A percentile compares a stretch with the other conserved stretches of the same genome.
phyloP scores from a whole-genome alignment of 2,113 vertebrate genomes.

The Heterochromis multidens region DNA sequence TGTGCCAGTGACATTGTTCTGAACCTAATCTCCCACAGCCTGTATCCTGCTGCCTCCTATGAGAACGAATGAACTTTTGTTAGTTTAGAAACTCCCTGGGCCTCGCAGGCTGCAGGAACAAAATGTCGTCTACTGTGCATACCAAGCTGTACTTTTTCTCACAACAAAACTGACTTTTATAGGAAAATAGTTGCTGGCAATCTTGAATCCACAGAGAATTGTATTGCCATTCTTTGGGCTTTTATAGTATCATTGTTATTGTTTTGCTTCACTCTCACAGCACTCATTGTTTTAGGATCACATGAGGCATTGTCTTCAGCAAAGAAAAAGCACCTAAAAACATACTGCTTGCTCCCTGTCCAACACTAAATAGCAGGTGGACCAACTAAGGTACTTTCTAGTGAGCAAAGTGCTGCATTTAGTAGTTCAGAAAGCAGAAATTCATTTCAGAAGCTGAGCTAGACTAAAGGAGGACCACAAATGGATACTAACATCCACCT shows the following conservation, averaged over 20 bases:
- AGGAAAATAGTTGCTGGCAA: neutral
- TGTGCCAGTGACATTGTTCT: neutral
- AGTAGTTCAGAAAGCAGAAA: neutral
- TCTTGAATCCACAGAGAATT: neutral
- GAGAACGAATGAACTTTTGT: constrained; percentile 10
- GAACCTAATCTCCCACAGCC: constrained; percentile 27
- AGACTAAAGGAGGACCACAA: no score
- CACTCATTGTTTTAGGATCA: neutral
- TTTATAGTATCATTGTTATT: neutral
- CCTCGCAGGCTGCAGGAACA: neutral
- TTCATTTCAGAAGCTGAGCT: neutral
- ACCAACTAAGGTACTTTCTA: neutral
- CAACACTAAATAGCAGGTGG: neutral
- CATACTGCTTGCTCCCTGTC: neutral
- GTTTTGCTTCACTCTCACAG: neutral
- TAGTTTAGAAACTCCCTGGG: neutral
- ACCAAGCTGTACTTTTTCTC: neutral
- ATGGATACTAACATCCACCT: no score
- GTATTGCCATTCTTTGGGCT: neutral
- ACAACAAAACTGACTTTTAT: neutral
- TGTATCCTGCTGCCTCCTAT: constrained; percentile 23
- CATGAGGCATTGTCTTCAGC: no score
- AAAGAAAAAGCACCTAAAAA: neutral
- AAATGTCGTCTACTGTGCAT: neutral
- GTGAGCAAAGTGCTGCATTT: neutral